Conservation (phyloP, 2,888 invertebrate genomes). For the Rapana venosa region DNA sequence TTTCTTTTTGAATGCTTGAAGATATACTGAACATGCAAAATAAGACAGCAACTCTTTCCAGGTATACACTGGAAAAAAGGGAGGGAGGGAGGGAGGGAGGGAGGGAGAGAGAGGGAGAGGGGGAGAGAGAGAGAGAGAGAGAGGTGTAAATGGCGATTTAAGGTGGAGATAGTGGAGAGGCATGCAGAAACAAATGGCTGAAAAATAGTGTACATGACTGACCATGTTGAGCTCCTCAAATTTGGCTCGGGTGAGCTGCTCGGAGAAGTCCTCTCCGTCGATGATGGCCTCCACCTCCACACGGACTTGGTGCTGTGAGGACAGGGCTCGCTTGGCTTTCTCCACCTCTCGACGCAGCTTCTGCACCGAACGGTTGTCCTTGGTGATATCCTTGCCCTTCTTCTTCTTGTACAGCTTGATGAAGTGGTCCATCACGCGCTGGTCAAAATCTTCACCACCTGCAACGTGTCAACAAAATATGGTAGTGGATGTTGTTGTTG, state of each 20-base stretch:
- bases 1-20: too few species aligned
- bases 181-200: neutral
- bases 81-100: neutral
- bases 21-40: too few species aligned
- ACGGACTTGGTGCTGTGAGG: conserved; percentile 95
- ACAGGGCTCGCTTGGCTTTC: conserved; percentile 97
- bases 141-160: neutral
- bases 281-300: conserved; percentile 99
- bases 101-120: neutral
- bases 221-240: conserved; percentile 98
- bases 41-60: too few species aligned
- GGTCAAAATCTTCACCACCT: conserved; percentile 98
- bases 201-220: conserved; percentile 50
- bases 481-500: too few species aligned
- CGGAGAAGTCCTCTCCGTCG: conserved; percentile 98
- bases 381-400: conserved; percentile 97
- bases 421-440: conserved; percentile 99
- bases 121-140: neutral
- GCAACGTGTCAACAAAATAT: neutral
- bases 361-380: conserved; percentile 95
- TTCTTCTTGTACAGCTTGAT: conserved; percentile 99
- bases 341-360: conserved; percentile 97
- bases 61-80: neutral
- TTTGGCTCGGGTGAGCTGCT: conserved; percentile 97
- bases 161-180: neutral